Percentiles rank a stretch among this genome's conserved stretches.
These are phyloP conservation scores for Ceraclea dissimilis DNA, from an alignment of 2,888 invertebrate species.

Conservation along the genomic window DNA sequence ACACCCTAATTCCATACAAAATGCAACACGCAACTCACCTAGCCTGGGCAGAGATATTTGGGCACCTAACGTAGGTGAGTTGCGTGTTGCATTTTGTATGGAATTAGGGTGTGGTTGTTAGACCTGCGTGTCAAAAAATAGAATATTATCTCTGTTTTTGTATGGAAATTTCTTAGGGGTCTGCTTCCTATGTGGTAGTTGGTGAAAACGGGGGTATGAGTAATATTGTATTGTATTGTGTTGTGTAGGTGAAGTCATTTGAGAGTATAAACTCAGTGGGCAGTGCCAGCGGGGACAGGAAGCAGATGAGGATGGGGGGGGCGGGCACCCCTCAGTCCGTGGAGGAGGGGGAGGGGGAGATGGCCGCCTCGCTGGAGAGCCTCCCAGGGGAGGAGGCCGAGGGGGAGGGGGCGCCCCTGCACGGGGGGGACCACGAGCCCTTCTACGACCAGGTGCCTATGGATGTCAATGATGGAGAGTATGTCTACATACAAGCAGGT, in stretches of 20 bases:
- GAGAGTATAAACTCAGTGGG: conserved; percentile 52
- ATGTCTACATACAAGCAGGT: conserved; percentile 67
- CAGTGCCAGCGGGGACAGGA: neutral
- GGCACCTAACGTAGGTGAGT: too few species aligned
- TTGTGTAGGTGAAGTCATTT: conserved; percentile 53
- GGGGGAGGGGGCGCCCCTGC: conserved; percentile 1
- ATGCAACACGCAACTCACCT: too few species aligned
- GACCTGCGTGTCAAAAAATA: too few species aligned
- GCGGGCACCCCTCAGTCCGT: conserved; percentile 47
- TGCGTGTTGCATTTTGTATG: too few species aligned
- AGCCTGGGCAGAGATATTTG: too few species aligned
- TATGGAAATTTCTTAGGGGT: too few species aligned
- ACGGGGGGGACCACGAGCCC: conserved; percentile 34
- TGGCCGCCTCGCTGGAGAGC: conserved; percentile 27
- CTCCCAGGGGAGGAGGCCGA: conserved; percentile 31
- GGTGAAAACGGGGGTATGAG: too few species aligned
- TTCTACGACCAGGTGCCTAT: conserved; percentile 67
- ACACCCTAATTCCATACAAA: too few species aligned
- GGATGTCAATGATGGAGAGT: conserved; percentile 62
- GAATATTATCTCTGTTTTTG: too few species aligned
- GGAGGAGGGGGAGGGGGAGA: conserved; percentile 36
- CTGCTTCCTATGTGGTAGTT: too few species aligned
- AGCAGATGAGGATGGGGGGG: conserved; percentile 36
- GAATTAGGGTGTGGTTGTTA: too few species aligned
- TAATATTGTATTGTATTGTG: too few species aligned